Base-by-base conservation (phyloP, 64 coral and sea anemone genomes). In the Orbicella faveolata region DNA sequence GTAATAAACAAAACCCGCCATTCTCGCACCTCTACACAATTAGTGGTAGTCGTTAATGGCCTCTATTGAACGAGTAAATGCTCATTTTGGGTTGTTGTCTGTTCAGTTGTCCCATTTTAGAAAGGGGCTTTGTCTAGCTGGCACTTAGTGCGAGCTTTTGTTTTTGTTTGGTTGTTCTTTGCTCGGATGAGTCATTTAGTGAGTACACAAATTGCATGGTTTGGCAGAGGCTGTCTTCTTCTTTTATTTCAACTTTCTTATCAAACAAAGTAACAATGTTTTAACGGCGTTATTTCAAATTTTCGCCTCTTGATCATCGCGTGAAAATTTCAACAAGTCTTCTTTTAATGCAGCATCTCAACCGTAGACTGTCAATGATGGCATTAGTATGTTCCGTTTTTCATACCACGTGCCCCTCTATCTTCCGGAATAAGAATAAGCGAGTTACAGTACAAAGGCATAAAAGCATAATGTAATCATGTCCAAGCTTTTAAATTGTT, bases 51-150 rank as follows among this genome's bases (percentile, higher is more conserved):
- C 75, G 90, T 80, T 92, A 87, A 92, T 92, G 90, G 90, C 90
- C 63, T 70, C 83, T 52, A 87, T 92, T 80, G 83, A 92, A 75
- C 79, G 70, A 76, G 57, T 87, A 86, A 87, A 92, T 92, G 90
- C 86, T 92, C 90, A 92, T 92, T 92, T 87, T 7, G 64, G 77
- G 84, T 87, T 59, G 57, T 83, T 61, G 90, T 92, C 83, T 92
- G 77, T 87, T 87, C 90, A 92, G 90, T 92, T 92, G 90, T 80
- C 64, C 90, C 84, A 87, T 87, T 92, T 92, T 77, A 64, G 63
- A 92, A 92, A 78, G 83, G 90, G 61, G 83, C 86, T 87, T 92
- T 92, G 84, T 92, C 75, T 78, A 78, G 87, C 75, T 88, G 84
- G 90, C 82, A 85, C 82, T 85, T 85, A 72, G 63, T 70, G 64